Conservation (phyloP, 2,113 vertebrate species). For the Hippocampus zosterae region DNA sequence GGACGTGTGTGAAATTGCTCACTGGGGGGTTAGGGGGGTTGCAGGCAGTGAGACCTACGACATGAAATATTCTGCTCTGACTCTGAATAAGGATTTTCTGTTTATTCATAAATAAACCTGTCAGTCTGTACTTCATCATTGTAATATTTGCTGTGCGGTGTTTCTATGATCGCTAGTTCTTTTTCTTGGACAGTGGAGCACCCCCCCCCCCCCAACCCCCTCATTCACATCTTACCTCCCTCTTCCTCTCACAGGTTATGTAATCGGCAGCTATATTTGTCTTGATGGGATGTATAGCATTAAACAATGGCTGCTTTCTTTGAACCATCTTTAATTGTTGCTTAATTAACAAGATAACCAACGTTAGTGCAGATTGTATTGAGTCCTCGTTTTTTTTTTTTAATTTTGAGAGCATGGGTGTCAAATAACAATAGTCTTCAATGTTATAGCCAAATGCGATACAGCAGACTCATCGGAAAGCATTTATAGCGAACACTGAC, state of each 20-base stretch:
- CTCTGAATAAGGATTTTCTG: slow-evolving; percentile 36
- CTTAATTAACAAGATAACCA: slow-evolving; percentile 46
- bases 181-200: slow-evolving; percentile 34
- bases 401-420: background rate
- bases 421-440: slow-evolving; percentile 24
- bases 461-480: slow-evolving; percentile 39
- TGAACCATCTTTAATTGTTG: slow-evolving; percentile 43
- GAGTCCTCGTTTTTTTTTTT: background rate
- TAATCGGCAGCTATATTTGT: slow-evolving; percentile 61
- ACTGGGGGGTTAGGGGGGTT: background rate
- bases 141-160: slow-evolving; percentile 14
- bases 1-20: background rate
- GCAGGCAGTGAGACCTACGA: slow-evolving; percentile 48
- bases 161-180: slow-evolving; percentile 30
- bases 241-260: slow-evolving; percentile 52
- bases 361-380: background rate
- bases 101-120: slow-evolving; percentile 3
- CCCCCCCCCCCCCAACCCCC: slow-evolving; percentile 1
- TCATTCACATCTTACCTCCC: slow-evolving; percentile 14
- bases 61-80: slow-evolving; percentile 23
- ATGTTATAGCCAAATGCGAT: slow-evolving; percentile 34
- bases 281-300: slow-evolving; percentile 51
- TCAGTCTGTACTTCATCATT: slow-evolving; percentile 33
- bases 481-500: slow-evolving; percentile 51
- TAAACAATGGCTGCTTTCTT: slow-evolving; percentile 51